Conservation (phyloP, 2,888 invertebrate species). For the Atherix ibis region DNA sequence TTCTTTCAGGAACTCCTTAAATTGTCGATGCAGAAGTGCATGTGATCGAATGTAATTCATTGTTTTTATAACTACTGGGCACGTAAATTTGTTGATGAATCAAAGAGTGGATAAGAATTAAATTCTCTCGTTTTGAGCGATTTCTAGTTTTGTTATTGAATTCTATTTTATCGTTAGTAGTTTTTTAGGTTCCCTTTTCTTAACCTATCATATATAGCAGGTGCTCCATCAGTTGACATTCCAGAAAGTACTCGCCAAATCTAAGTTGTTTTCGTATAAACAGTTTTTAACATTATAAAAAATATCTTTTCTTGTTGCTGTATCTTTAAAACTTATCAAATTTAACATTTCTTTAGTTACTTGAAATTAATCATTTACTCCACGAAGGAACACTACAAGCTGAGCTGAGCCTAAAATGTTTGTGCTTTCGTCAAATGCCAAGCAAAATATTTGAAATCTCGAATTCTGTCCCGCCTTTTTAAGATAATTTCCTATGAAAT, state of each 20-base stretch:
- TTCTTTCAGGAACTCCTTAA: constrained; percentile 1
- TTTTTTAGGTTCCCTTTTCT: no score
- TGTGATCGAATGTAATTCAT: constrained; percentile 2
- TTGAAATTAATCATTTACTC: constrained; percentile 7
- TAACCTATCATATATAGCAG: no score
- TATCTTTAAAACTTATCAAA: constrained; percentile 8
- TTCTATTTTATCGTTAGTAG: constrained; percentile 5
- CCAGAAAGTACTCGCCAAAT: constrained; percentile 6
- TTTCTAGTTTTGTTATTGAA: constrained; percentile 1
- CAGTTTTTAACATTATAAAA: constrained; percentile 7
- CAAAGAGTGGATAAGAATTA: constrained; percentile 7
- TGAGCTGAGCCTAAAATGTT: constrained; percentile 8
- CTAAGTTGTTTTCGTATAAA: constrained; percentile 5
- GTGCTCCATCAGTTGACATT: constrained; percentile 4
- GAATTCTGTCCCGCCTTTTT: constrained; percentile 2
- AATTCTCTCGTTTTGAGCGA: constrained; percentile 1
- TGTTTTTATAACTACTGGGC: constrained; percentile 2
- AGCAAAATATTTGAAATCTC: constrained; percentile 5
- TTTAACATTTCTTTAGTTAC: constrained; percentile 8
- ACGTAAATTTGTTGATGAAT: constrained; percentile 8
- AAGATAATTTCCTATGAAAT: constrained; percentile 3
- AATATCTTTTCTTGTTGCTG: constrained; percentile 7
- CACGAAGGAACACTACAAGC: constrained; percentile 5
- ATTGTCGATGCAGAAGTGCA: not conserved
- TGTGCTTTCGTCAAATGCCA: constrained; percentile 8